phyloP scores from a whole-genome alignment of 2,113 vertebrate species.

The Seriola rivoliana region DNA sequence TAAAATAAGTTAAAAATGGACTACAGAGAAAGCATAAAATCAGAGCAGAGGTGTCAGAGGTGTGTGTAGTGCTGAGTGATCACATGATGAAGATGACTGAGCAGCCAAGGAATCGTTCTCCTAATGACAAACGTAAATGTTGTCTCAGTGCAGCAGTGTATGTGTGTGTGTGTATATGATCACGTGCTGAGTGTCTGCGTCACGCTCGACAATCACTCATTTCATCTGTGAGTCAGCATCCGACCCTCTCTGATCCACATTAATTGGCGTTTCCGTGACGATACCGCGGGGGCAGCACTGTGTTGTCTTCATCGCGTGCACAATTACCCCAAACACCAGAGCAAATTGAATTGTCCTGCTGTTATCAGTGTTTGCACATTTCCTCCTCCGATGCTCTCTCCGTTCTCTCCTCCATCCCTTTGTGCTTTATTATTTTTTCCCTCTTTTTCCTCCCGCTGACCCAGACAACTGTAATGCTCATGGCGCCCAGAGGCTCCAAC shows the following conservation, averaged over 20 bases:
- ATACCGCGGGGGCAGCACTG: neutral
- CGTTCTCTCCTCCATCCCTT: neutral
- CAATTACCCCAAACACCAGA: slow-evolving; percentile 26
- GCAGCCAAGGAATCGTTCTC: too few species aligned
- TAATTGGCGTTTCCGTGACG: neutral
- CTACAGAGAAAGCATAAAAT: too few species aligned
- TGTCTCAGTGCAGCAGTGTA: too few species aligned
- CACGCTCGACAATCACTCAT: neutral
- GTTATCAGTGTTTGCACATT: slow-evolving; percentile 17
- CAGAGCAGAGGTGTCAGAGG: too few species aligned
- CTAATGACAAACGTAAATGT: too few species aligned
- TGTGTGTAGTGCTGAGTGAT: too few species aligned
- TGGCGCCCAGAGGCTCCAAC: slow-evolving; percentile 20
- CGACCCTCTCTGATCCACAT: neutral
- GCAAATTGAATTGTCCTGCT: slow-evolving; percentile 11
- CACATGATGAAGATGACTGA: too few species aligned
- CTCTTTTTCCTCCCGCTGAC: neutral
- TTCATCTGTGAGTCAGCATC: neutral
- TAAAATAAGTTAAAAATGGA: too few species aligned
- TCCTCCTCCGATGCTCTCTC: neutral
- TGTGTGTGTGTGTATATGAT: neutral
- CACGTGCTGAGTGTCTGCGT: neutral
- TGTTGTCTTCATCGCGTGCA: neutral
- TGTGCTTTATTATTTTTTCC: neutral
- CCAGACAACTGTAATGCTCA: slow-evolving; percentile 38